These are phyloP conservation scores for Clostera curtula DNA, from an alignment of 2,888 invertebrate genomes.

Conservation along the genomic window DNA sequence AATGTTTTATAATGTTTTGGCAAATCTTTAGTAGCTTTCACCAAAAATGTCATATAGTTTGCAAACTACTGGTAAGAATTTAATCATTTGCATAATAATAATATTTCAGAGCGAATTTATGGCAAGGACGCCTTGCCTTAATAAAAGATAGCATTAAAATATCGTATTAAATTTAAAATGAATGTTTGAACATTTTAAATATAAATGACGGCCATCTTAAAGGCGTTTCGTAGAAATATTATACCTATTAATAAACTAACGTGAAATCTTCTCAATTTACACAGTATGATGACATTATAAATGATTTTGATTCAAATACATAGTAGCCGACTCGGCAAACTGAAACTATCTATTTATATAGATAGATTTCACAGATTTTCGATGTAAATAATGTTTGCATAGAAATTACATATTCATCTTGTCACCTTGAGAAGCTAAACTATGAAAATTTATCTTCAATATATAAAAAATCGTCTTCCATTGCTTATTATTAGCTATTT, in stretches of 20 bases:
- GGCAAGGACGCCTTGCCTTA: too few species aligned
- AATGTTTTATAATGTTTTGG: too few species aligned
- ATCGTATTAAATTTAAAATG: background rate
- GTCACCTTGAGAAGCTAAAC: too few species aligned
- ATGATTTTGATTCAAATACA: slow-evolving; percentile 1
- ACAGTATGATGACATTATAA: background rate
- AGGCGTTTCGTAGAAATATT: background rate
- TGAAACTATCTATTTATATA: slow-evolving; percentile 21
- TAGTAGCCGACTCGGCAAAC: slow-evolving; percentile 17
- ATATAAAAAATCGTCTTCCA: too few species aligned
- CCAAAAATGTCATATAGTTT: too few species aligned
- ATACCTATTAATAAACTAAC: background rate
- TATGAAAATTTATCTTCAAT: too few species aligned
- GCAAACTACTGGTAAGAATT: too few species aligned
- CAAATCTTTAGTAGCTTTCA: too few species aligned
- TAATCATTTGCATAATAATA: too few species aligned
- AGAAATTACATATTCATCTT: slow-evolving; percentile 14
- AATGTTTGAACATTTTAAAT: background rate
- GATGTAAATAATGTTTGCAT: slow-evolving; percentile 26
- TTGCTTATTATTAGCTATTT: too few species aligned
- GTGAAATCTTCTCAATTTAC: background rate
- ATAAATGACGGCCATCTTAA: background rate
- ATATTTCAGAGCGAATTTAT: too few species aligned
- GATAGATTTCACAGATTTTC: too few species aligned
- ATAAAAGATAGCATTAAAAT: background rate